Evolutionary conservation across 2,797 vertebrate genomes (phyloP).

Genomic region (Prunella strophiata): DNA sequence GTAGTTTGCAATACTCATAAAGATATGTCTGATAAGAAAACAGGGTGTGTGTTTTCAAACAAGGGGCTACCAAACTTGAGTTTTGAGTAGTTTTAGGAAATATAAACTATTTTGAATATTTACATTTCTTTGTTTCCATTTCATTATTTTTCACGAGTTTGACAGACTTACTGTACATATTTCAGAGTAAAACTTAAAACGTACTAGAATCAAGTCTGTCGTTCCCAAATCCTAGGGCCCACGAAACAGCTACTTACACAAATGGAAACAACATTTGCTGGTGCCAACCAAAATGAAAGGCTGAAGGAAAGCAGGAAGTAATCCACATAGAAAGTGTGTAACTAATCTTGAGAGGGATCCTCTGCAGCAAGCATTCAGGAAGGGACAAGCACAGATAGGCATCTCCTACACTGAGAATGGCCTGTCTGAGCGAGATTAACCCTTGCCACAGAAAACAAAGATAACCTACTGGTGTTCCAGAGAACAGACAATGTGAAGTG

Average conservation of each 20-base stretch:
- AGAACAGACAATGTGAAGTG: neutral
- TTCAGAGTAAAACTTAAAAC: neutral
- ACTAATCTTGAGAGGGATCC: slow-evolving; percentile 26
- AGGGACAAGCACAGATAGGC: slow-evolving; percentile 23
- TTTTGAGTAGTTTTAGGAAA: neutral
- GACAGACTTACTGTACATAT: neutral
- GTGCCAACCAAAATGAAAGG: slow-evolving; percentile 40
- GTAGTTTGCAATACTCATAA: neutral
- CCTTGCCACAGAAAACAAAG: slow-evolving; percentile 49
- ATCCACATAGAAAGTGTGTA: slow-evolving; percentile 33
- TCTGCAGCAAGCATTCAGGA: slow-evolving; percentile 13
- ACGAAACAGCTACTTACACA: neutral
- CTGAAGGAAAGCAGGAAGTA: slow-evolving; percentile 41
- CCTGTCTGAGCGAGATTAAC: slow-evolving; percentile 46
- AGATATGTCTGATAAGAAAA: slow-evolving; percentile 3
- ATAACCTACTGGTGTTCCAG: neutral
- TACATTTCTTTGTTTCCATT: neutral
- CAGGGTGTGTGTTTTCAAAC: neutral
- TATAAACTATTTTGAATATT: neutral
- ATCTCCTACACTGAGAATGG: slow-evolving; percentile 35
- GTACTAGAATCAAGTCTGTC: accelerated
- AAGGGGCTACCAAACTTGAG: neutral
- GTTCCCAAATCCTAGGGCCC: neutral
- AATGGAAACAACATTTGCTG: slow-evolving; percentile 16
- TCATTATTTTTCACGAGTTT: neutral